Evolutionary conservation across 2,797 vertebrate species (phyloP).

Genomic region (Malacoctenus gilli): DNA sequence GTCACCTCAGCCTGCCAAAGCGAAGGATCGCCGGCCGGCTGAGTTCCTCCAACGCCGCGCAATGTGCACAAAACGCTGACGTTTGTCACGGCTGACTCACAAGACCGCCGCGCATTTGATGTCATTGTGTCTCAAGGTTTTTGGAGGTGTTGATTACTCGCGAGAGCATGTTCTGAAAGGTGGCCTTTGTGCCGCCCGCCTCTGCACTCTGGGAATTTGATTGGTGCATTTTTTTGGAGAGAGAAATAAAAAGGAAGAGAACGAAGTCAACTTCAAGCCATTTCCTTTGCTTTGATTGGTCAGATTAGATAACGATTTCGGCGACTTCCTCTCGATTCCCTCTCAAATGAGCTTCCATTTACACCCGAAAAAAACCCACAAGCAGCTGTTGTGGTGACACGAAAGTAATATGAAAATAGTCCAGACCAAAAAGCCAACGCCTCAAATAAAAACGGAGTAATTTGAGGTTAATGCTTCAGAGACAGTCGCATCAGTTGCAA

Average conservation of each 20-base stretch:
- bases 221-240: conserved; percentile 83
- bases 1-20: conserved; percentile 61
- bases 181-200: conserved; percentile 86
- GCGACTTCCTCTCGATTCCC: conserved; percentile 52
- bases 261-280: conserved; percentile 59
- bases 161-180: conserved; percentile 79
- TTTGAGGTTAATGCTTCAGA: neutral
- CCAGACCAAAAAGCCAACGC: neutral
- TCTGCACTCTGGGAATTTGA: conserved; percentile 80
- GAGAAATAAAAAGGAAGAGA: conserved; percentile 34
- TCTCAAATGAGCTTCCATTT: conserved; percentile 4
- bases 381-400: neutral
- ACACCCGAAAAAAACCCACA: neutral
- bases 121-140: conserved; percentile 73
- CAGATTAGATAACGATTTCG: conserved; percentile 85
- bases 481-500: neutral
- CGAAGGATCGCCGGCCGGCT: conserved; percentile 48
- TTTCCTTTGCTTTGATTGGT: conserved; percentile 20
- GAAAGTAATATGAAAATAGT: neutral
- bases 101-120: conserved; percentile 48
- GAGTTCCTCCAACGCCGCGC: conserved; percentile 54
- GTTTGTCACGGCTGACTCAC: conserved; percentile 69
- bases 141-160: conserved; percentile 79
- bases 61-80: conserved; percentile 30
- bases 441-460: neutral